Base-by-base conservation (phyloP, 2,888 invertebrate genomes). In the Apodemia duryi region DNA sequence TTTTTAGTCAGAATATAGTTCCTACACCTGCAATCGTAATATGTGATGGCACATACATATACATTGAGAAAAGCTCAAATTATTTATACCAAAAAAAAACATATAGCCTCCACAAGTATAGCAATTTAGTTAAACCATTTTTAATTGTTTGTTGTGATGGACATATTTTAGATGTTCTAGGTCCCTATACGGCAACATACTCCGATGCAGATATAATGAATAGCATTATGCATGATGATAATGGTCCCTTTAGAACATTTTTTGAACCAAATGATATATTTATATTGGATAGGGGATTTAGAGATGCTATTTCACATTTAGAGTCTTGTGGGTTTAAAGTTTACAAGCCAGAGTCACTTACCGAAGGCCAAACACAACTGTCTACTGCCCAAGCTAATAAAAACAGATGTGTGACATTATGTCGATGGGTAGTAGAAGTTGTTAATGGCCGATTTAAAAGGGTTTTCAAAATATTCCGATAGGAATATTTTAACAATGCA, bases 321-420 rank as follows among this genome's bases (percentile, higher is more conserved):
- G 13, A 51, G 6, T 13, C 11, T 13, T 51, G 2, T 4, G 51
- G 51, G 3, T 51, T 4, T n/a, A 13, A 6, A 13, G 13, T 51
- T 13, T 51, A 6, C 2, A 51, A 3, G 3, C 51, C 51, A 2
- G 11, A 11, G 13, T 51, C 51, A 13, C 2, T 51, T 11, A n/a
- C 11, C 2, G 35, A 32, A 38, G 32, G 35, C 3, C n/a, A 13
- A 32, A 35, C 6, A 38, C 61, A 60, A 64, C 35, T 64, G 6
- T 61, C n/a, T 61, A 32, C n/a, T 28, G 49, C 32, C 7, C 64
- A 64, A 49, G 61, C 49, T 28, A 60, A 65, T 61, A 61, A 65
- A 32, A 65, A 51, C 38, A 60, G 49, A 46, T 61, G 61, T 61
- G 49, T 65, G 61, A 61, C 21, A 65, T 52, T 35, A 46, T 61